These are phyloP conservation scores for Bombus confusus DNA, from an alignment of 1,140 invertebrate genomes.

Conservation along the genomic window DNA sequence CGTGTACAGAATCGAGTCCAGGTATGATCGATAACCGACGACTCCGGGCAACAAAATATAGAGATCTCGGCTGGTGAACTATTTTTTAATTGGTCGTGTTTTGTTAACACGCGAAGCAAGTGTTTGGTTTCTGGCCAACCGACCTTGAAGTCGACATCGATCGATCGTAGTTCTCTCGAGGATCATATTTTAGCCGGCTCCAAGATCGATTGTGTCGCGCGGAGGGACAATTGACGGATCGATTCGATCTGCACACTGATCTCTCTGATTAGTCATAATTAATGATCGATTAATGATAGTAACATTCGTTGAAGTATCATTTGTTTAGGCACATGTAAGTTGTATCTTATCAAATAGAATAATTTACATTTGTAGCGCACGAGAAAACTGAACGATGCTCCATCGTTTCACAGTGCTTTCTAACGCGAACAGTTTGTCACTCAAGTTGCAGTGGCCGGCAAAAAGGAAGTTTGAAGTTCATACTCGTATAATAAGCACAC, in stretches of 20 bases:
- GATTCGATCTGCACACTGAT: not conserved
- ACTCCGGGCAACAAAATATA: too few species aligned
- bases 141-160: conserved; percentile 5
- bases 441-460: too few species aligned
- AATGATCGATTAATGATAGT: not conserved
- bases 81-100: conserved; percentile 38
- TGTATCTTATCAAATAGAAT: not conserved
- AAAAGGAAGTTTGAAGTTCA: too few species aligned
- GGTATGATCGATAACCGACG: conserved; percentile 14
- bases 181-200: not conserved
- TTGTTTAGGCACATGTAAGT: not conserved
- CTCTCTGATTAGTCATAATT: not conserved
- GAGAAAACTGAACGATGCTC: too few species aligned
- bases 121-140: conserved; percentile 21
- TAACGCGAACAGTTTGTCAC: not conserved
- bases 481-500: too few species aligned
- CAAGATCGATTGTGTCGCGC: not conserved
- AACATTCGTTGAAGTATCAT: not conserved
- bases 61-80: not conserved
- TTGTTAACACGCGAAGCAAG: conserved; percentile 38
- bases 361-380: not conserved
- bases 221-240: not conserved
- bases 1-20: not conserved
- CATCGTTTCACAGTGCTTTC: not conserved
- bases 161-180: not conserved